Conservation (phyloP, 37 sponge, comb jelly and placozoan species). For the Lycopodina hypogea region DNA sequence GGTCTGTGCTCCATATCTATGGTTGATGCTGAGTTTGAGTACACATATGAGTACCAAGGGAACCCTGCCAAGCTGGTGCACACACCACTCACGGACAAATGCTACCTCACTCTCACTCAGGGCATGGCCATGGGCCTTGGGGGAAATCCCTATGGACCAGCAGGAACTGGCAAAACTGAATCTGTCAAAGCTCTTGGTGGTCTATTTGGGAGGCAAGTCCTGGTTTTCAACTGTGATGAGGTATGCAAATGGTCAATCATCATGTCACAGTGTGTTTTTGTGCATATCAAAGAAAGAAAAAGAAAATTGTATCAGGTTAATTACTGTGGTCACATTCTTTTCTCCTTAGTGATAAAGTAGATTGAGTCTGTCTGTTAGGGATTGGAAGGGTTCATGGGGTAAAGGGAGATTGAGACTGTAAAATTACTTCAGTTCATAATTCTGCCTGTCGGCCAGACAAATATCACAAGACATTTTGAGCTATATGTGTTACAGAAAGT, state of each 20-base stretch:
- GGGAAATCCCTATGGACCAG: constrained; percentile 99
- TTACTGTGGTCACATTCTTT: too few species aligned
- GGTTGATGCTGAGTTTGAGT: constrained; percentile 93
- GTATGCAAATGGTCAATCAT: too few species aligned
- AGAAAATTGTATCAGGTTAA: too few species aligned
- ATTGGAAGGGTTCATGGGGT: too few species aligned
- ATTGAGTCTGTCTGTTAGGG: too few species aligned
- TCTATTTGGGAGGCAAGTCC: constrained; percentile 93
- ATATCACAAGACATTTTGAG: too few species aligned
- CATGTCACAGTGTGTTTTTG: constrained; percentile 4
- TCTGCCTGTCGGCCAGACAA: too few species aligned
- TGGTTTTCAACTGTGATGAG: constrained; percentile 99
- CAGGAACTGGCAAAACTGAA: constrained; percentile 99
- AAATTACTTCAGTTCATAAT: too few species aligned
- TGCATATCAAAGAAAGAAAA: too few species aligned
- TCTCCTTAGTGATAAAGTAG: too few species aligned
- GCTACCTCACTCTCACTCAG: constrained; percentile 98
- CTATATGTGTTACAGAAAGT: too few species aligned
- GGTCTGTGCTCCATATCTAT: constrained; percentile 63
- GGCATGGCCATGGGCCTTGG: constrained; percentile 95
- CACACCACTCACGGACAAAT: constrained; percentile 99
- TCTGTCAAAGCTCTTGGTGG: constrained; percentile 98
- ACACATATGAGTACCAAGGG: constrained; percentile 98
- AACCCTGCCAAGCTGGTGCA: constrained; percentile 98
- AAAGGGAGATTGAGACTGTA: too few species aligned